Evolutionary conservation across 2,888 invertebrate species (phyloP).

Genomic region (Oithona nana): DNA sequence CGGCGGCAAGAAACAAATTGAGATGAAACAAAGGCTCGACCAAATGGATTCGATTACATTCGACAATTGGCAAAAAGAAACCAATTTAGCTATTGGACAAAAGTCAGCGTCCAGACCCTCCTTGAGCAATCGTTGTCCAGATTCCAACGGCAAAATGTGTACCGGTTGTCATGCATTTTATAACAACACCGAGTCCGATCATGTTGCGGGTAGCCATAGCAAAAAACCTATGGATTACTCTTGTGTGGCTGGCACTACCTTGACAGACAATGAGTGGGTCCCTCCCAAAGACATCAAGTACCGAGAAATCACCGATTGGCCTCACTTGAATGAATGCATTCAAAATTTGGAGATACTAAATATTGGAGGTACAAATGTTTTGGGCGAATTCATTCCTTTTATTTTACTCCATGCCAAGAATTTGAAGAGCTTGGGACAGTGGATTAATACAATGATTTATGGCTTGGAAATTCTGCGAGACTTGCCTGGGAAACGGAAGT

Average conservation of each 20-base stretch:
- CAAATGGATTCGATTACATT: background rate
- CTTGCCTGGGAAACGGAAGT: background rate
- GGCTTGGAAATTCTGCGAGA: constrained; percentile 16
- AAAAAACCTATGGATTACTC: background rate
- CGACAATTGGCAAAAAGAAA: background rate
- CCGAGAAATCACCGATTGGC: constrained; percentile 14
- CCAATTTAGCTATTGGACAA: background rate
- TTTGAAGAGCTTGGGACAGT: constrained; percentile 12
- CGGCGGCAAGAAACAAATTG: background rate
- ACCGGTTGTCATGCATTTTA: background rate
- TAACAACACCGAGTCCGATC: background rate
- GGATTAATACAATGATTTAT: constrained; percentile 16
- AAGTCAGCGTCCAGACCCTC: background rate
- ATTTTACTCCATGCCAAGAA: constrained; percentile 3
- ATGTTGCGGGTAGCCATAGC: background rate
- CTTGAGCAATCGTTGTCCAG: background rate
- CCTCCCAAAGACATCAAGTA: constrained; percentile 6
- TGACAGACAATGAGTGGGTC: background rate
- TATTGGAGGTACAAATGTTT: constrained; percentile 16
- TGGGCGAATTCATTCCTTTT: constrained; percentile 17
- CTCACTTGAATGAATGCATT: constrained; percentile 15
- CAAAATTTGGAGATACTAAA: constrained; percentile 14
- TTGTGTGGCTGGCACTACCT: background rate
- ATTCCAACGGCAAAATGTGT: background rate
- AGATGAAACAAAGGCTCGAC: background rate